Percentiles rank a stretch among this genome's conserved stretches.
These are phyloP conservation scores for Ceratina japonica DNA, from an alignment of 1,140 invertebrate species.

Conservation along the genomic window DNA sequence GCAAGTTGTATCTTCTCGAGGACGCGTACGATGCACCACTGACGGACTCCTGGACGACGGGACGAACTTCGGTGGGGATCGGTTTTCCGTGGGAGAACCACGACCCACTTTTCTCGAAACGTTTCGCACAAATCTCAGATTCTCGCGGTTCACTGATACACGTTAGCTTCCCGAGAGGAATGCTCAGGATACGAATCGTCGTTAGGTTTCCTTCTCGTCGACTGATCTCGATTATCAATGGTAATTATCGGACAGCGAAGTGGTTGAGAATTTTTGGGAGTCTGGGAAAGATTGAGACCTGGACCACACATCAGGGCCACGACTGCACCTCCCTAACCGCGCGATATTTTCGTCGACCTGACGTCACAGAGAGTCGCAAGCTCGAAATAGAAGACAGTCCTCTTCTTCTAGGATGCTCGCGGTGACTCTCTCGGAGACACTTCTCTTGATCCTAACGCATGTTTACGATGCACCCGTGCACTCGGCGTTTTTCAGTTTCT, in stretches of 20 bases:
- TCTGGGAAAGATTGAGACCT: conserved; percentile 75
- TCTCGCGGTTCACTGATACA: conserved; percentile 8
- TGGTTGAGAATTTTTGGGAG: conserved; percentile 70
- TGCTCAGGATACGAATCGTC: not conserved
- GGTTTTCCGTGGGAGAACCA: conserved; percentile 51
- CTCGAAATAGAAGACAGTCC: conserved; percentile 74
- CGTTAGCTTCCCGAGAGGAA: conserved; percentile 3
- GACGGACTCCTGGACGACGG: conserved; percentile 53
- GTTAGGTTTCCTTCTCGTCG: not conserved
- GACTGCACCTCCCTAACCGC: conserved; percentile 69
- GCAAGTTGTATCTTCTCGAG: conserved; percentile 56
- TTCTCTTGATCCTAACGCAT: conserved; percentile 58
- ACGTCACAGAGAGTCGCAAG: conserved; percentile 74
- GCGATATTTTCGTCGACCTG: conserved; percentile 76
- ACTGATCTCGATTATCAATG: not conserved
- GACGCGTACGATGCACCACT: conserved; percentile 65
- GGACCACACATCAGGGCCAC: conserved; percentile 68
- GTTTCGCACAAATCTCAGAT: conserved; percentile 38
- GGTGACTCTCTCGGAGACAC: conserved; percentile 45
- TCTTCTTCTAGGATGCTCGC: conserved; percentile 73
- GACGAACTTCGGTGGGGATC: conserved; percentile 53
- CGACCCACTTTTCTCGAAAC: conserved; percentile 55
- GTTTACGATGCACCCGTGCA: conserved; percentile 62
- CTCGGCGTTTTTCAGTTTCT: not conserved
- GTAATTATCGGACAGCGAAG: conserved; percentile 5